Evolutionary conservation across 2,113 vertebrate genomes (phyloP).

Genomic region (Clarias magur): DNA sequence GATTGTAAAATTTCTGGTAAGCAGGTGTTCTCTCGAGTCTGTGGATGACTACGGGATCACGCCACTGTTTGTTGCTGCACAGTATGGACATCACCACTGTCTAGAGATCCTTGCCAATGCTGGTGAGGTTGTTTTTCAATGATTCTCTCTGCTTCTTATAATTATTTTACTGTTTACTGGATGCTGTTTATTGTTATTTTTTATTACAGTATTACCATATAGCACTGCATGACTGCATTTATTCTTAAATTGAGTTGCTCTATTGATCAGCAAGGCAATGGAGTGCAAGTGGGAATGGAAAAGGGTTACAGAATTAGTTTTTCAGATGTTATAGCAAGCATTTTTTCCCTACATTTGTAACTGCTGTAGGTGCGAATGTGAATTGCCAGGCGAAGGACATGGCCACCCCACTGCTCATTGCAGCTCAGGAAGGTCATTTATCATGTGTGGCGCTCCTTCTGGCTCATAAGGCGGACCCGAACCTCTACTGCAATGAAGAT

Average conservation of each 20-base stretch:
- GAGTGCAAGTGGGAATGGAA: neutral
- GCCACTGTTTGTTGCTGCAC: conserved; percentile 81
- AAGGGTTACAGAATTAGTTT: neutral
- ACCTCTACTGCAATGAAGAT: conserved; percentile 83
- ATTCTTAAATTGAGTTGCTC: neutral
- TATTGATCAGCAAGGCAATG: neutral
- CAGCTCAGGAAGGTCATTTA: conserved; percentile 89
- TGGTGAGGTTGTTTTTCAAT: conserved; percentile 63
- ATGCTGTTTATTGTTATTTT: conserved; percentile 16
- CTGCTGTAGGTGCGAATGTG: conserved; percentile 78
- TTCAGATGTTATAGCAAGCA: neutral
- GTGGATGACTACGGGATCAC: conserved; percentile 80
- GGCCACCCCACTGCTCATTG: conserved; percentile 90
- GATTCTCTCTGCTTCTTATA: conserved; percentile 22
- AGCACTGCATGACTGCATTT: neutral
- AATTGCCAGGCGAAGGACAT: conserved; percentile 85
- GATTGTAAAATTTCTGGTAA: conserved; percentile 72
- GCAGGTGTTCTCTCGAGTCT: conserved; percentile 67
- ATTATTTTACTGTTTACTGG: conserved; percentile 1
- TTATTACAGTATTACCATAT: conserved; percentile 15
- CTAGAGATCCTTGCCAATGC: conserved; percentile 71
- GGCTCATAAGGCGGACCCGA: conserved; percentile 79
- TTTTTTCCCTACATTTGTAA: neutral
- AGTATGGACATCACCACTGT: conserved; percentile 80
- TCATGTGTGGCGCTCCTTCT: conserved; percentile 81